phyloP scores from a whole-genome alignment of 2,113 vertebrate genomes.

The Oncorhynchus gorbuscha region DNA sequence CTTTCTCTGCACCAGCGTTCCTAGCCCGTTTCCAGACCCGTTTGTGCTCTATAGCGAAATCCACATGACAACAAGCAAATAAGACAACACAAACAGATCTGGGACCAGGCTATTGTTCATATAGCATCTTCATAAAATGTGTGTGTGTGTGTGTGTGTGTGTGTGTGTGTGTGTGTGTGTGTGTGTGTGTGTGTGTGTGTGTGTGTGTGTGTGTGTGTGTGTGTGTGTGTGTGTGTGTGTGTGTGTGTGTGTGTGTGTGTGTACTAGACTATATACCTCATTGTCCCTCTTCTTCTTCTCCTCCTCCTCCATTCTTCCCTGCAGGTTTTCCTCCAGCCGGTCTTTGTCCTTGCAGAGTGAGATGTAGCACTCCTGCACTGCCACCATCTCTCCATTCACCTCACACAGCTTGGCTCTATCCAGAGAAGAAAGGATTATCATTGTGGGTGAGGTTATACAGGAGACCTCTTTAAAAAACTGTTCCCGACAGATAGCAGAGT shows the following conservation, averaged over 20 bases:
- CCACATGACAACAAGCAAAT: background rate
- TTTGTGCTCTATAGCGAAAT: background rate
- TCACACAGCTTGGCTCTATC: constrained; percentile 80
- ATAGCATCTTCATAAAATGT: too few relatives aligned
- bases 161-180: too few relatives aligned
- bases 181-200: too few relatives aligned
- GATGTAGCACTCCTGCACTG: constrained; percentile 91
- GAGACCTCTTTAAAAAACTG: background rate
- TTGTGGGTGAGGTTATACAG: background rate
- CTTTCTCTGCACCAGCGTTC: background rate
- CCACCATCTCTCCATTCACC: constrained; percentile 78
- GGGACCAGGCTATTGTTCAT: background rate
- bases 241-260: too few relatives aligned
- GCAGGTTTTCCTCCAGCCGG: constrained; percentile 72
- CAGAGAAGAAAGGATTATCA: background rate
- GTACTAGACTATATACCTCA: constrained; percentile 67
- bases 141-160: too few relatives aligned
- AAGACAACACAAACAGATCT: too few relatives aligned
- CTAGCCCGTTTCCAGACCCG: background rate
- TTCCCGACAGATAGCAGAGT: background rate
- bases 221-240: too few relatives aligned
- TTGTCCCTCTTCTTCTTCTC: constrained; percentile 69
- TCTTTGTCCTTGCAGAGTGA: constrained; percentile 89
- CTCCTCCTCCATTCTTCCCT: constrained; percentile 56
- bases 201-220: too few relatives aligned